Conservation (phyloP, 2,797 vertebrate genomes). For the Enteromius treurensis region DNA sequence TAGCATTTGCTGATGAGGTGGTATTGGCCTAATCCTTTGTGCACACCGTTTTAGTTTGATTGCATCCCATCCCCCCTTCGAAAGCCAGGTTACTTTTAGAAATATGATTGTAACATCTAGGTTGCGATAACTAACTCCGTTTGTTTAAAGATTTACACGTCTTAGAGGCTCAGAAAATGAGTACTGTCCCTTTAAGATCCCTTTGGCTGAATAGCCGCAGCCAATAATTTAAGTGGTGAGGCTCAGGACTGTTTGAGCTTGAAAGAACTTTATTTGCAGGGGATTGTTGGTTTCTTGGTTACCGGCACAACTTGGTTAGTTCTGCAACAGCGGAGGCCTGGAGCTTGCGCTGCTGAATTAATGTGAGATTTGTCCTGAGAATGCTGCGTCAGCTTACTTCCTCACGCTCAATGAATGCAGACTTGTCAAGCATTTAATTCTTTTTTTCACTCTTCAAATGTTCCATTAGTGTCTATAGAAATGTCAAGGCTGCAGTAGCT, state of each 20-base stretch:
- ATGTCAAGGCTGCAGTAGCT: conserved; percentile 27
- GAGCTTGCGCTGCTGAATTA: conserved; percentile 37
- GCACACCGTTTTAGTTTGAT: conserved; percentile 31
- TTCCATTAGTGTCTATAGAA: conserved; percentile 21
- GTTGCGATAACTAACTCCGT: no score
- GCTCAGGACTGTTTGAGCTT: conserved; percentile 44
- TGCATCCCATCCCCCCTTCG: not conserved
- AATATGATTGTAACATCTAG: not conserved
- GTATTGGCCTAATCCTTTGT: conserved; percentile 54
- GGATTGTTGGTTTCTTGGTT: conserved; percentile 56
- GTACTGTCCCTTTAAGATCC: conserved; percentile 31
- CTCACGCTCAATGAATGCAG: not conserved
- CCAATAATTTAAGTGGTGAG: conserved; percentile 48
- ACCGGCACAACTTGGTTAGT: conserved; percentile 39
- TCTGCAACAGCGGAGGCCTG: conserved; percentile 49
- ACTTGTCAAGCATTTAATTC: not conserved
- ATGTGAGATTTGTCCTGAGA: conserved; percentile 40
- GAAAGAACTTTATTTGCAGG: conserved; percentile 47
- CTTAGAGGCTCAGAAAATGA: not conserved
- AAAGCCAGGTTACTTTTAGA: not conserved
- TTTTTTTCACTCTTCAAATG: not conserved
- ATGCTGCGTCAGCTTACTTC: conserved; percentile 29
- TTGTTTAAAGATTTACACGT: not conserved
- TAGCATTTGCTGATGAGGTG: conserved; percentile 59
- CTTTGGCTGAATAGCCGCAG: conserved; percentile 15